Conservation (phyloP, 2,888 invertebrate genomes). For the Catotricha subobsoleta region DNA sequence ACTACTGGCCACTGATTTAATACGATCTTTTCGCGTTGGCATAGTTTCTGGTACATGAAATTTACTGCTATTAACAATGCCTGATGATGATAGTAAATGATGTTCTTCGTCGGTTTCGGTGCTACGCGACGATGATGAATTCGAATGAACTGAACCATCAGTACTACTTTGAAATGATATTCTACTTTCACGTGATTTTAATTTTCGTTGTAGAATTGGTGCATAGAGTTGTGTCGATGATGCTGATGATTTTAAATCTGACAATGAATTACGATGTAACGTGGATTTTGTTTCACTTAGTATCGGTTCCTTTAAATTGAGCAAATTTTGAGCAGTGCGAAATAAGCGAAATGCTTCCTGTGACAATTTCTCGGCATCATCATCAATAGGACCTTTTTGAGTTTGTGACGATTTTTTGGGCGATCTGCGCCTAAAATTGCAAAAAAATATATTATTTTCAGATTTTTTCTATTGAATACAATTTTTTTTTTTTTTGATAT, state of each 20-base stretch:
- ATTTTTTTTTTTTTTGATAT: too few relatives aligned
- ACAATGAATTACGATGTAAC: background rate
- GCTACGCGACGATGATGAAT: conserved; percentile 18
- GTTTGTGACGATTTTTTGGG: conserved; percentile 10
- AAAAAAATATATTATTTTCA: conserved; percentile 3
- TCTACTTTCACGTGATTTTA: conserved; percentile 26
- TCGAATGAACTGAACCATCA: conserved; percentile 29
- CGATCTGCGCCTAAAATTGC: conserved; percentile 11
- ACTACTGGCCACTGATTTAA: conserved; percentile 5
- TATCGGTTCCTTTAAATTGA: conserved; percentile 44
- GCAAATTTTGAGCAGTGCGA: conserved; percentile 43
- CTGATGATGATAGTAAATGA: background rate
- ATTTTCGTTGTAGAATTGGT: conserved; percentile 21
- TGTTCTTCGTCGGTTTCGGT: conserved; percentile 26
- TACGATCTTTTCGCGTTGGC: conserved; percentile 4
- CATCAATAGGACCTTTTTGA: conserved; percentile 23
- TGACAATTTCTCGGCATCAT: conserved; percentile 42
- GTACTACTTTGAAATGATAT: conserved; percentile 27
- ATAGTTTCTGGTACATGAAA: conserved; percentile 1
- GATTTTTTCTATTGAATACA: too few relatives aligned
- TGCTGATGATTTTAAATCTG: background rate
- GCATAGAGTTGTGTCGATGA: conserved; percentile 5
- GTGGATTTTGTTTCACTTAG: conserved; percentile 23
- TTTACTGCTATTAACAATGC: background rate
- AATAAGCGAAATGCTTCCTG: conserved; percentile 47